These are phyloP conservation scores for Pteropus rufus DNA, from an alignment of 2,797 vertebrate species.

Conservation along the genomic window DNA sequence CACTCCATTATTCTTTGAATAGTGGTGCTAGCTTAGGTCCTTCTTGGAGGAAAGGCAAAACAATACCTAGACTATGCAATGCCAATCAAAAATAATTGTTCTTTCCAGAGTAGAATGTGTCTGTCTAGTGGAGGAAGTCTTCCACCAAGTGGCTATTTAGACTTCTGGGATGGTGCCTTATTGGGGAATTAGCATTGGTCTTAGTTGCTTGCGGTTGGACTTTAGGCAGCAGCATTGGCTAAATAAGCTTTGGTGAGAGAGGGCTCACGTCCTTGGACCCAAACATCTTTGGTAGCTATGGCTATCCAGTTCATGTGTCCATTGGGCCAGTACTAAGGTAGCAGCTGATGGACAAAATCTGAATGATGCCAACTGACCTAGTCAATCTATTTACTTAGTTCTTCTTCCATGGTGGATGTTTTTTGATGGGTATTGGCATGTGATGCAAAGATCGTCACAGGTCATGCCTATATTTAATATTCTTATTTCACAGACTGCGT, in stretches of 20 bases:
- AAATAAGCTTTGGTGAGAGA: not conserved
- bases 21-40: not conserved
- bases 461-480: not conserved
- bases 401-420: not conserved
- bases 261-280: not conserved
- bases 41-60: not conserved
- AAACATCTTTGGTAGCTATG: not conserved
- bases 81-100: not conserved
- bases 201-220: not conserved
- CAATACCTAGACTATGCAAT: not conserved
- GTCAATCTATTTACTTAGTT: not conserved
- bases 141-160: not conserved
- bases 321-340: not conserved
- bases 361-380: not conserved
- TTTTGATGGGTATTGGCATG: not conserved
- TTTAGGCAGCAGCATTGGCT: not conserved
- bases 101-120: not conserved
- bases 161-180: not conserved
- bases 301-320: not conserved
- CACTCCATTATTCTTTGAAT: not conserved
- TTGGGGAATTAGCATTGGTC: not conserved
- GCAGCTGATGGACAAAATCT: not conserved
- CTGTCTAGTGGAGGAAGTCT: not conserved
- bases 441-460: not conserved
- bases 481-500: not conserved